Conservation (phyloP, 2,888 invertebrate genomes). For the Cerastis leucographa region DNA sequence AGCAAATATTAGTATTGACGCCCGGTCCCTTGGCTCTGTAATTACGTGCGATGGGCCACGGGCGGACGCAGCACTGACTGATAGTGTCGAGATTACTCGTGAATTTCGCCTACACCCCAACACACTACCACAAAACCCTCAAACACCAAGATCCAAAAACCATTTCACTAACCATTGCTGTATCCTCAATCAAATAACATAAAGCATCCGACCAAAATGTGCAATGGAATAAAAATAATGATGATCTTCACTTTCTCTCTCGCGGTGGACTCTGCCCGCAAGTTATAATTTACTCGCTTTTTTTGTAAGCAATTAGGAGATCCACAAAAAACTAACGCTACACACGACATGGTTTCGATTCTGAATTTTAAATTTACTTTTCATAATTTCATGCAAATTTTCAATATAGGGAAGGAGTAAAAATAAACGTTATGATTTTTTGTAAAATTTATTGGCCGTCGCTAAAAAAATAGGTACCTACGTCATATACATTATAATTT, state of each 20-base stretch:
- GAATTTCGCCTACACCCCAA: conserved; percentile 71
- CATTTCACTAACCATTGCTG: conserved; percentile 50
- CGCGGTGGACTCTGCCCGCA: conserved; percentile 68
- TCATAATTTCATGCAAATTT: conserved; percentile 67
- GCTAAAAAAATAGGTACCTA: conserved; percentile 82
- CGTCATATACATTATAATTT: conserved; percentile 69
- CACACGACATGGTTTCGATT: conserved; percentile 57
- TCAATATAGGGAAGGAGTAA: conserved; percentile 33
- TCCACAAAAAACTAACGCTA: conserved; percentile 74
- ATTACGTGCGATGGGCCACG: conserved; percentile 71
- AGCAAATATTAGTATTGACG: conserved; percentile 88
- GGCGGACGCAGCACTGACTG: conserved; percentile 69
- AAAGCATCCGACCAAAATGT: conserved; percentile 14
- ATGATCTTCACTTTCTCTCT: conserved; percentile 14
- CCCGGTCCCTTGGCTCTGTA: conserved; percentile 77
- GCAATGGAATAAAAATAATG: conserved; percentile 55
- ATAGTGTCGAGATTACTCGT: conserved; percentile 81
- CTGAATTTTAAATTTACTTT: conserved; percentile 66
- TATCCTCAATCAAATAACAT: not conserved
- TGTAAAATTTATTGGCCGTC: conserved; percentile 79
- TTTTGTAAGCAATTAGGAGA: conserved; percentile 76
- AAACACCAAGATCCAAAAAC: conserved; percentile 21
- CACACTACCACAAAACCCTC: conserved; percentile 23
- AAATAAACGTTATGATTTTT: conserved; percentile 62
- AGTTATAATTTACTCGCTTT: conserved; percentile 82